These are phyloP conservation scores for Philereme transversata DNA, from an alignment of 2,888 invertebrate genomes.

Conservation along the genomic window DNA sequence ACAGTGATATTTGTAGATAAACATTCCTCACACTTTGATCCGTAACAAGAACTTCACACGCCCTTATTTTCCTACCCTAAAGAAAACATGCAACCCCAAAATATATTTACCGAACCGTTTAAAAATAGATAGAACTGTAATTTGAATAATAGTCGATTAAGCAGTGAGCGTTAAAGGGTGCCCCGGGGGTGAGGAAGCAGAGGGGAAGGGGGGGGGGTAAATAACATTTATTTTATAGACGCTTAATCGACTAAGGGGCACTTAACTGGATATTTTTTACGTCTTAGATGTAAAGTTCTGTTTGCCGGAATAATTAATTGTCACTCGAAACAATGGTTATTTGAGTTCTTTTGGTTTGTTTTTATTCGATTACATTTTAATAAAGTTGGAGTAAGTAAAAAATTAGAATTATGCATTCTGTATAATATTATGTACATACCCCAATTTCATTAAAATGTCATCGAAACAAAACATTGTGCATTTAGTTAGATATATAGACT, in stretches of 20 bases:
- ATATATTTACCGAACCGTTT: slow-evolving; percentile 39
- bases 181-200: slow-evolving; percentile 6
- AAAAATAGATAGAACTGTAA: slow-evolving; percentile 44
- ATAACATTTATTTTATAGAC: slow-evolving; percentile 56
- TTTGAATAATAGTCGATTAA: slow-evolving; percentile 63
- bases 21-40: background rate
- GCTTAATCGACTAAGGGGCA: slow-evolving; percentile 46
- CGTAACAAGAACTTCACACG: slow-evolving; percentile 11
- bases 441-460: too few relatives aligned
- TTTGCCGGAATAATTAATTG: slow-evolving; percentile 1
- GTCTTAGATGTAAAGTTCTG: slow-evolving; percentile 22
- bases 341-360: too few relatives aligned
- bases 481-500: too few relatives aligned
- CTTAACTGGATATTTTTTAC: slow-evolving; percentile 34
- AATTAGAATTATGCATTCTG: too few relatives aligned
- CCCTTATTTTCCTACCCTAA: slow-evolving; percentile 7
- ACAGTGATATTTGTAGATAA: background rate
- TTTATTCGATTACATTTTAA: too few relatives aligned
- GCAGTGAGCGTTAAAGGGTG: slow-evolving; percentile 38
- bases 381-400: too few relatives aligned
- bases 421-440: too few relatives aligned
- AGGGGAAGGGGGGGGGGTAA: slow-evolving; percentile 24
- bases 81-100: slow-evolving; percentile 17
- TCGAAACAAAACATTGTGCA: too few relatives aligned
- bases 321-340: background rate